phyloP scores from a whole-genome alignment of 1,140 invertebrate genomes.

The Trichonephila inaurata region DNA sequence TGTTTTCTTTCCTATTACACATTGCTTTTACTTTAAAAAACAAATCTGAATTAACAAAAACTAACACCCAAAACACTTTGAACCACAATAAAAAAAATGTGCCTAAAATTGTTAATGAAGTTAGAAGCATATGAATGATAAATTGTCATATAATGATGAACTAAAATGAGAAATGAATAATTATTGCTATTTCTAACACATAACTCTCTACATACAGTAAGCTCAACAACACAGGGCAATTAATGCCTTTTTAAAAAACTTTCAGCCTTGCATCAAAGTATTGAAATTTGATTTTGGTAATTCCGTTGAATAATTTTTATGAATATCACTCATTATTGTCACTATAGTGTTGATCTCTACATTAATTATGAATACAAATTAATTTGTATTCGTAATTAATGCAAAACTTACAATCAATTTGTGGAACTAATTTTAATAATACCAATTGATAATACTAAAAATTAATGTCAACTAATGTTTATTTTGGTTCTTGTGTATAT shows the following conservation, averaged over 20 bases:
- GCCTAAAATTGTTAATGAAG: conserved; percentile 20
- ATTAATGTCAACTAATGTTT: no score
- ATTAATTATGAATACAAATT: no score
- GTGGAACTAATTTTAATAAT: no score
- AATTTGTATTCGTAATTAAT: no score
- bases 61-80: not conserved
- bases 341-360: no score
- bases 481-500: no score
- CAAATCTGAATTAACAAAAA: not conserved
- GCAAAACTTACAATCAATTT: no score
- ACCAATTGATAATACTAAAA: no score
- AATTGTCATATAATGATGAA: conserved; percentile 22
- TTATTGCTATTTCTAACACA: conserved; percentile 16
- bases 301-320: no score
- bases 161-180: conserved; percentile 23
- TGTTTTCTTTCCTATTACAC: not conserved
- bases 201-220: conserved; percentile 1
- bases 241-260: conserved; percentile 2
- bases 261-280: not conserved
- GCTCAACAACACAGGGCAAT: conserved; percentile 13
- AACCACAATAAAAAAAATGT: conserved; percentile 1
- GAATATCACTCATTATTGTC: no score
- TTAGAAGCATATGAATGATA: conserved; percentile 36
- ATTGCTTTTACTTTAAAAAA: not conserved
- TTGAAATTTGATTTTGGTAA: not conserved